These are phyloP conservation scores for Turritopsis dohrnii DNA, from an alignment of 30 jellyfish, hydroid and myxozoan genomes.

Conservation along the genomic window DNA sequence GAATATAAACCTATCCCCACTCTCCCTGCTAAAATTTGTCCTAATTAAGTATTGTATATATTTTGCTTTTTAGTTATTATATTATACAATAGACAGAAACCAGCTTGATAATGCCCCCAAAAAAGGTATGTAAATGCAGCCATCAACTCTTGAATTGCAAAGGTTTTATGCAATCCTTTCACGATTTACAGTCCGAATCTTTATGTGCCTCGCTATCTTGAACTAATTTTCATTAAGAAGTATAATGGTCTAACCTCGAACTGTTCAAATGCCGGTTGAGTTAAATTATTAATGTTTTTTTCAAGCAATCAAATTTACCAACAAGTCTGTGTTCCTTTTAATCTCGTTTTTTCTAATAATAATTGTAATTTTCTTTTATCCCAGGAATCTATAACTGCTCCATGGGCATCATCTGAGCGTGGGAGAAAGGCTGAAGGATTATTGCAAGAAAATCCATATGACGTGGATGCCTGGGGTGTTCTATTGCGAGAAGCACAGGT, in stretches of 20 bases:
- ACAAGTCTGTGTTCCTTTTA: too few relatives aligned
- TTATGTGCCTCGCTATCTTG: background rate
- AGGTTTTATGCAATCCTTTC: background rate
- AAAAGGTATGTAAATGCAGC: background rate
- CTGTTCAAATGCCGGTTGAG: too few relatives aligned
- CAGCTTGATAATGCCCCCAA: background rate
- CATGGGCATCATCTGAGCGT: constrained; percentile 84
- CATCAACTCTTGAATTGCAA: background rate
- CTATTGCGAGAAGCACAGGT: constrained; percentile 98
- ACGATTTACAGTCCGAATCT: too few relatives aligned
- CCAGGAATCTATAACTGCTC: constrained; percentile 38
- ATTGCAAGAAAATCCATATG: constrained; percentile 72
- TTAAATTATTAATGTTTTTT: too few relatives aligned
- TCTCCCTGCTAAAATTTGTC: too few relatives aligned
- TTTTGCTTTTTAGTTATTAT: too few relatives aligned
- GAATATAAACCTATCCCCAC: too few relatives aligned
- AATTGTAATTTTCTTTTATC: background rate
- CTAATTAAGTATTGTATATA: too few relatives aligned
- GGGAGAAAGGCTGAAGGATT: constrained; percentile 93
- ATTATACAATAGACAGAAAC: background rate
- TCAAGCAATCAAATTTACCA: too few relatives aligned
- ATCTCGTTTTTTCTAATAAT: background rate
- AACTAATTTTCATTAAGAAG: background rate
- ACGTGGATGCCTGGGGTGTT: constrained; percentile 95
- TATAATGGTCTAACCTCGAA: too few relatives aligned